phyloP scores from a whole-genome alignment of 2,113 vertebrate genomes.

The Cebidichthys violaceus region DNA sequence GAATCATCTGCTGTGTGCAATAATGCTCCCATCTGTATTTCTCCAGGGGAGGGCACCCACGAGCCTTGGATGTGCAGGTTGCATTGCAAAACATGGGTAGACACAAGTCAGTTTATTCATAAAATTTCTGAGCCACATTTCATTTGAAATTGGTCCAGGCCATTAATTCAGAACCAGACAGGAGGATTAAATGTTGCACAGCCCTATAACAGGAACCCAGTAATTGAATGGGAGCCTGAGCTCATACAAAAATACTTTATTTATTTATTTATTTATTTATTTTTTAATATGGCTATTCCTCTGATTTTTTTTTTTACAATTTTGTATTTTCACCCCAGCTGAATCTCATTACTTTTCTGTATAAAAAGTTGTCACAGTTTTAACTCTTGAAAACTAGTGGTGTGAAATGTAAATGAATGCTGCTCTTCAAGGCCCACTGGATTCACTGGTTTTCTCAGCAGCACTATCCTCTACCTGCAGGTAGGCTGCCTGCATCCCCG shows the following conservation, averaged over 20 bases:
- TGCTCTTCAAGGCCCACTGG: constrained; percentile 23
- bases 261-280: neutral
- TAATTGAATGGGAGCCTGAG: neutral
- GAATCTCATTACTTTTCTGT: neutral
- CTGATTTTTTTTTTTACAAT: constrained; percentile 1
- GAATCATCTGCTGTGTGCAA: neutral
- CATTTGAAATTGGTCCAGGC: constrained; percentile 53
- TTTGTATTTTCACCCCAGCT: neutral
- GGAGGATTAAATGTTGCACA: constrained; percentile 26
- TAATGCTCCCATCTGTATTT: constrained; percentile 35
- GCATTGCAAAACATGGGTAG: neutral
- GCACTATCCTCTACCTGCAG: constrained; percentile 32
- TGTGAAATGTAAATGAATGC: neutral
- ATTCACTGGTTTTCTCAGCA: constrained; percentile 6
- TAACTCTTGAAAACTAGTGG: neutral
- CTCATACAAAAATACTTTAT: constrained; percentile 32
- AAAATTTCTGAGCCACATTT: constrained; percentile 32
- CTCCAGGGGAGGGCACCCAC: constrained; percentile 80
- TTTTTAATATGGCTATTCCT: constrained; percentile 10
- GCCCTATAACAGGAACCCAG: neutral
- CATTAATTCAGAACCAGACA: constrained; percentile 43
- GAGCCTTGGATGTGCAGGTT: constrained; percentile 65
- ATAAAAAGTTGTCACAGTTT: neutral
- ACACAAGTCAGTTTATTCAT: constrained; percentile 42
- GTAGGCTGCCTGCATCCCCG: constrained; percentile 27